Conservation (phyloP, 1,140 invertebrate genomes). For the Plectus sambesii region DNA sequence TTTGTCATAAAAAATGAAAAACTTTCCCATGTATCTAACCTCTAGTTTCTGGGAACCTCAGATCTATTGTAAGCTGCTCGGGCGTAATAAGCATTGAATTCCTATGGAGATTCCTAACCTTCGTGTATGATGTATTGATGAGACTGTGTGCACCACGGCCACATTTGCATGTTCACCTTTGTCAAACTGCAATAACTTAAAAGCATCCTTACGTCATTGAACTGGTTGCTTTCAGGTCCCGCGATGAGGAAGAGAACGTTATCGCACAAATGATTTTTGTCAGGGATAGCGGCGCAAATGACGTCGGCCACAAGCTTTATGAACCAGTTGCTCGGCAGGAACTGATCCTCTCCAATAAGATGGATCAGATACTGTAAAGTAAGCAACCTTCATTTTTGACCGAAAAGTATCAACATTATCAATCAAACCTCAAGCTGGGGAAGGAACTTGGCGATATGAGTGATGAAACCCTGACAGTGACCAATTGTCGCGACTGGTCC, state of each 20-base stretch:
- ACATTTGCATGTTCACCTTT: background rate
- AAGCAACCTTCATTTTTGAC: slow-evolving; percentile 16
- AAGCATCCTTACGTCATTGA: too few relatives aligned
- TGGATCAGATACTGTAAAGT: slow-evolving; percentile 13
- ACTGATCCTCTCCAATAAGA: slow-evolving; percentile 17
- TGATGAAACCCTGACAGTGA: background rate
- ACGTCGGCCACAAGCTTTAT: slow-evolving; percentile 17
- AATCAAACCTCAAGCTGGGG: slow-evolving; percentile 24
- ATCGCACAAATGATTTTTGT: slow-evolving; percentile 18
- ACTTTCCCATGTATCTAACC: too few relatives aligned
- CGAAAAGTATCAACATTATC: slow-evolving; percentile 15
- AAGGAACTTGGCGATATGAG: slow-evolving; percentile 27
- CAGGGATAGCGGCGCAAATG: slow-evolving; percentile 11
- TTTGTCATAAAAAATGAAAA: too few relatives aligned
- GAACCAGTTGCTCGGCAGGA: slow-evolving; percentile 21
- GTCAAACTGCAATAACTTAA: background rate
- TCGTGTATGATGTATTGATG: too few relatives aligned
- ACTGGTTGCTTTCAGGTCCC: slow-evolving; percentile 19
- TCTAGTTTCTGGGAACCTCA: too few relatives aligned
- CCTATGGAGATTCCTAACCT: too few relatives aligned
- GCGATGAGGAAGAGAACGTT: slow-evolving; percentile 21
- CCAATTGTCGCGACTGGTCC: too few relatives aligned
- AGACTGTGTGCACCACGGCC: background rate
- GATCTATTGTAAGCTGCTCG: too few relatives aligned
- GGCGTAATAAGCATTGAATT: too few relatives aligned